phyloP scores from a whole-genome alignment of 2,797 vertebrate genomes.

The Acanthornis magna region DNA sequence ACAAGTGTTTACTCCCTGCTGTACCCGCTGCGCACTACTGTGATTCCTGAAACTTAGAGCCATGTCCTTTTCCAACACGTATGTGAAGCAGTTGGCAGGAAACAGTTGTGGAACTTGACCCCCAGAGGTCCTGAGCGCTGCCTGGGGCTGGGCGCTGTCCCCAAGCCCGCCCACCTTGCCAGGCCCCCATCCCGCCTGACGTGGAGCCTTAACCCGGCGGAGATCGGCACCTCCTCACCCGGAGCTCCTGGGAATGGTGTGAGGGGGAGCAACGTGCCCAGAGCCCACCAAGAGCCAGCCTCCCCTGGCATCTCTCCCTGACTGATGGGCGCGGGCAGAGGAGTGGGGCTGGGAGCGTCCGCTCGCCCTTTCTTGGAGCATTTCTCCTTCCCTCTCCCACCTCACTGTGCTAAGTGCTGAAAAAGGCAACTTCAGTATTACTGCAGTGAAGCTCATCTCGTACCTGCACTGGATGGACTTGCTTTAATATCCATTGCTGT shows the following conservation, averaged over 20 bases:
- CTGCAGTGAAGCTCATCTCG: slow-evolving; percentile 70
- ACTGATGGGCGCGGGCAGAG: not conserved
- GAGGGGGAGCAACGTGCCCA: not conserved
- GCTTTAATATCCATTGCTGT: slow-evolving; percentile 50
- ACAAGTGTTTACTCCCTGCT: slow-evolving; percentile 70
- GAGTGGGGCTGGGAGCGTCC: not conserved
- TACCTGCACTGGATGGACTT: slow-evolving; percentile 61
- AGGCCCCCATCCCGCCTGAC: not conserved
- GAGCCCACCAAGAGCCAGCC: not conserved
- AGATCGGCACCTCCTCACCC: not conserved
- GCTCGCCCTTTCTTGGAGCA: slow-evolving; percentile 65
- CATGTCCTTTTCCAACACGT: slow-evolving; percentile 62
- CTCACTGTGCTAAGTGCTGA: slow-evolving; percentile 73
- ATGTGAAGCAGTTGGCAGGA: slow-evolving; percentile 72
- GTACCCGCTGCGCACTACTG: slow-evolving; percentile 70
- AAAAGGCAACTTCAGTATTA: slow-evolving; percentile 70
- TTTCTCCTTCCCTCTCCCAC: slow-evolving; percentile 18
- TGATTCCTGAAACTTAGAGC: slow-evolving; percentile 76
- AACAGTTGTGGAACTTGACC: slow-evolving; percentile 61
- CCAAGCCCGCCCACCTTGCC: not conserved
- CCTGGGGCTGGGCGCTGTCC: not conserved
- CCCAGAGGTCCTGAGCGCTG: not conserved
- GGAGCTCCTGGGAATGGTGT: not conserved
- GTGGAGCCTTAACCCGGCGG: not conserved
- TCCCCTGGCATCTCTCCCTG: not conserved